phyloP scores from a whole-genome alignment of 2,888 invertebrate species.

The Octodonta nipae region DNA sequence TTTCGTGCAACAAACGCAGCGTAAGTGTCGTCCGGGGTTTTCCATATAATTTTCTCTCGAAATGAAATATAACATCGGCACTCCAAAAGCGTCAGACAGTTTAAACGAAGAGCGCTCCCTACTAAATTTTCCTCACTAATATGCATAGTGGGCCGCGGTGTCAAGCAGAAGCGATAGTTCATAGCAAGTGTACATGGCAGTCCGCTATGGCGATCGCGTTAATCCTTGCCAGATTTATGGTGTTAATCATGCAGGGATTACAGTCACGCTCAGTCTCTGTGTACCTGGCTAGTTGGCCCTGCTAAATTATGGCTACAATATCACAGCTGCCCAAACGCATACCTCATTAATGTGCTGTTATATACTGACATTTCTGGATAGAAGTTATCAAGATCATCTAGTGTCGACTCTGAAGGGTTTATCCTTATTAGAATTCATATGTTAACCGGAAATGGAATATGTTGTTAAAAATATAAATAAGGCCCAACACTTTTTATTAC shows the following conservation, averaged over 20 bases:
- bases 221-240: constrained; percentile 45
- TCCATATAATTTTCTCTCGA: too few species aligned
- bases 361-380: constrained; percentile 20
- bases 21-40: too few species aligned
- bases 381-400: too few species aligned
- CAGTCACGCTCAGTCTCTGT: constrained; percentile 30
- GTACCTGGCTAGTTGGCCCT: constrained; percentile 31
- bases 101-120: neutral
- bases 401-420: too few species aligned
- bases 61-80: too few species aligned
- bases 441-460: too few species aligned
- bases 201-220: constrained; percentile 31
- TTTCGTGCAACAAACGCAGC: too few species aligned
- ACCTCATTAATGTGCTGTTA: constrained; percentile 28
- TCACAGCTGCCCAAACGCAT: constrained; percentile 31
- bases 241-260: constrained; percentile 51
- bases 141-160: neutral
- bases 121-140: neutral
- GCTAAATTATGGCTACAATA: constrained; percentile 37
- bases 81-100: too few species aligned
- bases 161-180: constrained; percentile 20
- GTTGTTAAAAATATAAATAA: too few species aligned
- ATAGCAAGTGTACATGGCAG: constrained; percentile 24
- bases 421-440: too few species aligned
- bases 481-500: too few species aligned